These are phyloP conservation scores for Aegypius monachus DNA, from an alignment of 2,113 vertebrate species.

Conservation along the genomic window DNA sequence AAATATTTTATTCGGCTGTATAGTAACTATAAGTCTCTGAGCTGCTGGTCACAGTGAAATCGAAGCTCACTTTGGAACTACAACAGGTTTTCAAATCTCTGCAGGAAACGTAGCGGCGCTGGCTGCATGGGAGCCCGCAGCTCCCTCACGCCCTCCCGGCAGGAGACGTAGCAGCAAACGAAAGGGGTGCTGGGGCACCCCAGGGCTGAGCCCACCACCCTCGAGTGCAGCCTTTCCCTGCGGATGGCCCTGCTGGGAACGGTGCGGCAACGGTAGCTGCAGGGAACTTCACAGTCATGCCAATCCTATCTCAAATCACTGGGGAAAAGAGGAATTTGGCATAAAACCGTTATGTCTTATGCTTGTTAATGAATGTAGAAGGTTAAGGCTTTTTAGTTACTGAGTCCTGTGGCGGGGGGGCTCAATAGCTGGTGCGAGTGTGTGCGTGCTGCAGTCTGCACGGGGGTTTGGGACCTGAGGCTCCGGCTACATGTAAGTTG, in stretches of 20 bases:
- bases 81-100: slow-evolving; percentile 64
- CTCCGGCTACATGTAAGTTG: background rate
- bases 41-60: slow-evolving; percentile 75
- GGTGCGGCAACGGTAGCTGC: background rate
- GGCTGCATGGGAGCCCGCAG: background rate
- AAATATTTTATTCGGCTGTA: slow-evolving; percentile 80
- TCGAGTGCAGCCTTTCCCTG: background rate
- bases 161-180: background rate
- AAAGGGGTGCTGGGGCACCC: background rate
- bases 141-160: background rate
- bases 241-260: background rate
- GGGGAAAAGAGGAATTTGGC: slow-evolving; percentile 50
- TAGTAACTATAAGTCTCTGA: slow-evolving; percentile 71
- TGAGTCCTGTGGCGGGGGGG: background rate
- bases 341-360: background rate
- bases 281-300: background rate
- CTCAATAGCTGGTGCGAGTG: background rate
- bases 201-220: background rate
- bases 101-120: slow-evolving; percentile 26
- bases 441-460: background rate
- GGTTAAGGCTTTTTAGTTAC: slow-evolving; percentile 5
- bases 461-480: background rate
- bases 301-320: background rate
- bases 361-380: background rate
- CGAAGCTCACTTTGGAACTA: slow-evolving; percentile 59